Conservation (phyloP, 2,797 vertebrate species). For the Triplophysa yarkandensis region DNA sequence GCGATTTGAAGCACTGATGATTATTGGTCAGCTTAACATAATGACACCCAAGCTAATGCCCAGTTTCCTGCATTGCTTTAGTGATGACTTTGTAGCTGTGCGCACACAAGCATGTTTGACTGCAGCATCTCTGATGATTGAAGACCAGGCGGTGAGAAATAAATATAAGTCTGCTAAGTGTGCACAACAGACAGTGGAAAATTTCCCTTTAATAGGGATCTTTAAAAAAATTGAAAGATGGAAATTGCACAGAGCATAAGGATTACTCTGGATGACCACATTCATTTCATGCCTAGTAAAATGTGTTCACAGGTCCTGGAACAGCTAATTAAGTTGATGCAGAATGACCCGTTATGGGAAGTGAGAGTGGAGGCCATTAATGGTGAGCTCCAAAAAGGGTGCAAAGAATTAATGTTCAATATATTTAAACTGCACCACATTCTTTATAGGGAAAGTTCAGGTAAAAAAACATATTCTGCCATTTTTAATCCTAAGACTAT, state of each 20-base stretch:
- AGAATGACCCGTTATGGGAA: slow-evolving; percentile 74
- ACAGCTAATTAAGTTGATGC: slow-evolving; percentile 69
- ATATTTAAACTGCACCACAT: not conserved
- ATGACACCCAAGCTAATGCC: slow-evolving; percentile 77
- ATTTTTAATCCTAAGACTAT: too few species aligned
- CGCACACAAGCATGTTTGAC: slow-evolving; percentile 73
- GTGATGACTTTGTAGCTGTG: slow-evolving; percentile 70
- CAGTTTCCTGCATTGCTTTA: slow-evolving; percentile 72
- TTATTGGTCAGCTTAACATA: slow-evolving; percentile 70
- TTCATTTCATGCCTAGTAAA: slow-evolving; percentile 7
- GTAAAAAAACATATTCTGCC: too few species aligned
- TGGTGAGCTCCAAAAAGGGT: slow-evolving; percentile 61
- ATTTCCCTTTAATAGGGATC: not conserved
- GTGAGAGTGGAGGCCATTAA: slow-evolving; percentile 75
- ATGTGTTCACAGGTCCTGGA: slow-evolving; percentile 66
- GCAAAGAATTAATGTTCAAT: not conserved
- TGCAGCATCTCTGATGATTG: slow-evolving; percentile 70
- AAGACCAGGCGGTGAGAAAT: slow-evolving; percentile 69
- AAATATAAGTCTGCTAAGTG: not conserved
- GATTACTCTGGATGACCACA: not conserved
- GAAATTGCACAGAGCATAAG: not conserved
- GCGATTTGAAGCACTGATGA: slow-evolving; percentile 70
- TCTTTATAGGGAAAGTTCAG: not conserved
- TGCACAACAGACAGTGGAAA: not conserved
- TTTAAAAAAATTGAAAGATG: not conserved